Evolutionary conservation across 30 jellyfish, hydroid and myxozoan species (phyloP).

Genomic region (Aurelia aurita): DNA sequence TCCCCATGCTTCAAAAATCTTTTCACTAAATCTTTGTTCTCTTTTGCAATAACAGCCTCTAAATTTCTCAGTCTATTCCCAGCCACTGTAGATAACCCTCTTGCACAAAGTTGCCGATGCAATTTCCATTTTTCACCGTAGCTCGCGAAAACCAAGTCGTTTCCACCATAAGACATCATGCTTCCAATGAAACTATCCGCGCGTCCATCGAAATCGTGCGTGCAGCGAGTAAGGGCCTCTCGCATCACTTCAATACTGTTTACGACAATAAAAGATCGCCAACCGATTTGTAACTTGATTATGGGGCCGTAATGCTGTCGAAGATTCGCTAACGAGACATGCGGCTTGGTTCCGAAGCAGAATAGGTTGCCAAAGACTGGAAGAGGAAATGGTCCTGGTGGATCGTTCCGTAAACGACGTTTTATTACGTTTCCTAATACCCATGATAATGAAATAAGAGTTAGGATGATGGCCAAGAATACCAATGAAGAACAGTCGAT

Average conservation of each 20-base stretch:
- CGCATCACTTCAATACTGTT: conserved; percentile 28
- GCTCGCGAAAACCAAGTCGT: conserved; percentile 50
- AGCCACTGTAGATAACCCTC: conserved; percentile 19
- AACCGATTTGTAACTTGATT: conserved; percentile 18
- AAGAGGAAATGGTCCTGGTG: conserved; percentile 48
- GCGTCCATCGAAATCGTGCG: conserved; percentile 57
- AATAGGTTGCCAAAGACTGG: conserved; percentile 39
- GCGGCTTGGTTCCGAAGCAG: conserved; percentile 1
- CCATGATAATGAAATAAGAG: too few species aligned
- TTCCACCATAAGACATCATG: conserved; percentile 24
- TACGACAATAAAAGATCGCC: conserved; percentile 17
- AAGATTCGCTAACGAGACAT: conserved; percentile 5
- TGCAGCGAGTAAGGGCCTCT: conserved; percentile 12
- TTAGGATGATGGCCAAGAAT: too few species aligned
- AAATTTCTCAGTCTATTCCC: conserved; percentile 17
- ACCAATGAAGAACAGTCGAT: too few species aligned
- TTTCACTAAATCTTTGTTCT: background rate
- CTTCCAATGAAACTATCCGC: conserved; percentile 36
- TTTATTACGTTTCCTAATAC: too few species aligned
- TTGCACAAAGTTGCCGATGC: conserved; percentile 11
- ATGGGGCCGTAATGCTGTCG: conserved; percentile 33
- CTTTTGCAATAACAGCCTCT: conserved; percentile 14
- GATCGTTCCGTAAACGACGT: background rate
- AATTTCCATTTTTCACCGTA: conserved; percentile 50
- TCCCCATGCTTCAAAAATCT: background rate